These are phyloP conservation scores for Microtus agrestis DNA, from an alignment of 2,797 vertebrate genomes.

Conservation along the genomic window DNA sequence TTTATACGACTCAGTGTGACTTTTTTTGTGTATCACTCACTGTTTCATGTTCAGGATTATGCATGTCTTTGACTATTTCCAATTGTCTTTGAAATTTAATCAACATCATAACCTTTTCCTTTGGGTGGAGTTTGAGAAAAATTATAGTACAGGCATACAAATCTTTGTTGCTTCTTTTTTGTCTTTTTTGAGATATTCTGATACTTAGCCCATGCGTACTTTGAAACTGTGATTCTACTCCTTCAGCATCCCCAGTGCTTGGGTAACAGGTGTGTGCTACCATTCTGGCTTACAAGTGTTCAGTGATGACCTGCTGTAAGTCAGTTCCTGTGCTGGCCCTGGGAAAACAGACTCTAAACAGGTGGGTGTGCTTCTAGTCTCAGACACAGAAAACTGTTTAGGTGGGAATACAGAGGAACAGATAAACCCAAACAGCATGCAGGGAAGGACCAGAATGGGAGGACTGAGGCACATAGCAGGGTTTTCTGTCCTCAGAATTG, in stretches of 20 bases:
- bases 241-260: background rate
- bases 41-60: constrained; percentile 48
- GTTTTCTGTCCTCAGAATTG: background rate
- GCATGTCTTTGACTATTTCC: constrained; percentile 43
- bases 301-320: background rate
- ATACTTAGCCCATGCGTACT: background rate
- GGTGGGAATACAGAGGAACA: background rate
- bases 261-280: no score
- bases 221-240: background rate
- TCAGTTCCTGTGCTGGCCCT: background rate
- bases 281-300: background rate
- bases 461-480: background rate
- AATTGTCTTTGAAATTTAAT: constrained; percentile 61
- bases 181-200: background rate
- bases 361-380: background rate
- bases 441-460: background rate
- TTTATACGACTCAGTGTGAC: constrained; percentile 52
- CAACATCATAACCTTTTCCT: constrained; percentile 50
- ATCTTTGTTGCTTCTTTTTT: background rate
- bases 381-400: background rate
- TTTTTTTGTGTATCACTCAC: constrained; percentile 59
- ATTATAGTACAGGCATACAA: background rate
- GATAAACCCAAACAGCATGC: background rate
- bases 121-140: constrained; percentile 54
- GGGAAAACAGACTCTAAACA: background rate